A percentile compares a stretch with the other conserved stretches of the same genome.
Evolutionary conservation across 2,888 invertebrate species (phyloP).

Genomic region (Mimachlamys varia): DNA sequence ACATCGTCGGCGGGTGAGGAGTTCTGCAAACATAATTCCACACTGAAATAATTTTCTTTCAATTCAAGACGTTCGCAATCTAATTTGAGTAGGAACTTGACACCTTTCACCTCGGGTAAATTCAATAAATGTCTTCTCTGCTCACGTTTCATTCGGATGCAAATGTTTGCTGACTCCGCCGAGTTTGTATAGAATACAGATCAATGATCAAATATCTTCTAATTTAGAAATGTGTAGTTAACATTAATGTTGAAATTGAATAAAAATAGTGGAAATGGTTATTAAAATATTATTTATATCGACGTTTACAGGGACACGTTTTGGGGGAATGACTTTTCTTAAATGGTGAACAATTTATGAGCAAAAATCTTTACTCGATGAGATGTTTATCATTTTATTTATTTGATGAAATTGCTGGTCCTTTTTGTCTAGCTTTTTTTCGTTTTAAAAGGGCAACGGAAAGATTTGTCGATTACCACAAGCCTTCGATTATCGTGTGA

Average conservation of each 20-base stretch:
- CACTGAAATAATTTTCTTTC: neutral
- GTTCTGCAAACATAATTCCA: neutral
- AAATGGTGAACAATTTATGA: too few relatives aligned
- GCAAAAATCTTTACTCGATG: too few relatives aligned
- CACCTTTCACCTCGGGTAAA: neutral
- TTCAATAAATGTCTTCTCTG: neutral
- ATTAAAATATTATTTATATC: too few relatives aligned
- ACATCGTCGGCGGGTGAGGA: neutral
- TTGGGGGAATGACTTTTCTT: too few relatives aligned
- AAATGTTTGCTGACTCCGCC: neutral
- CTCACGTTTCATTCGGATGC: neutral
- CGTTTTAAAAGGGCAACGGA: too few relatives aligned
- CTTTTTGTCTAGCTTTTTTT: too few relatives aligned
- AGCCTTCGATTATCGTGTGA: too few relatives aligned
- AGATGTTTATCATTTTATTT: too few relatives aligned
- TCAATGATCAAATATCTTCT: neutral
- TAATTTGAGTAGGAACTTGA: slow-evolving; percentile 19
- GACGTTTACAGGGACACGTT: too few relatives aligned
- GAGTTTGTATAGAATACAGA: neutral
- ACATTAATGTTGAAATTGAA: neutral
- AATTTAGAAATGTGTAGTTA: neutral
- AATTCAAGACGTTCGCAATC: neutral
- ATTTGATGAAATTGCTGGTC: too few relatives aligned
- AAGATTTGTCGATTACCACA: too few relatives aligned
- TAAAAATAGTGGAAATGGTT: neutral